Evolutionary conservation across 2,888 invertebrate genomes (phyloP), one percentile per base, ranked within the genome.

Genomic region (Germaria angustata): DNA sequence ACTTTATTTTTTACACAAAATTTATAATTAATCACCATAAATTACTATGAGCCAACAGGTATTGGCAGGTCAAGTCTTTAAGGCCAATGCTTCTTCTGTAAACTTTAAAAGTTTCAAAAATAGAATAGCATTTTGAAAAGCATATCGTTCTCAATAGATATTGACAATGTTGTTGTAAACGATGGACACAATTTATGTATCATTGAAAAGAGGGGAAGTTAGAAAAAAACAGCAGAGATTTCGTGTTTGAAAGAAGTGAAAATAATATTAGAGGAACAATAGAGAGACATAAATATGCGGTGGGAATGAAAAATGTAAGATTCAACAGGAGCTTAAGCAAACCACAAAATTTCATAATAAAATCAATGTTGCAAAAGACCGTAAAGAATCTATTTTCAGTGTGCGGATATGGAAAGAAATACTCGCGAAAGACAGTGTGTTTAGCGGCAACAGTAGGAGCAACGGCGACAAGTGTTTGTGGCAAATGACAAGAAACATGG

Each of bases 381-480:
- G 71, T 75, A 69, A 78, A 78, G 65, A 75, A 59, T 78, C 75
- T 75, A 69, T 78, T 65, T 82, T 65, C 49, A 71, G 57, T 46
- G 3, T 55, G 44, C 24, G n/a, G n/a, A 34, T 24, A 65, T 22
- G 39, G 41, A 69, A 65, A 73, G 15, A 73, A 51, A 15, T 15
- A 80, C 32, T 49, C 63, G 41, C 11, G 8, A 32, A 32, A 22
- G 15, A 0, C 15, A n/a, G 13, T n/a, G 17, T n/a, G 17, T 13
- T 11, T 24, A 39, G 34, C 66, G 49, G 51, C 66, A 73, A 24
- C 41, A 55, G 32, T 24, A 57, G 15, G 4, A 63, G 32, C 5
- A 22, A 9, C 53, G 11, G 32, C 34, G 49, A 24, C 59, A 32
- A 69, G 22, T 32, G 24, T 13, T 6, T 49, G 61, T 11, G 41